Evolutionary conservation across 2,113 vertebrate genomes (phyloP).

Genomic region (Paradoxurus hermaphroditus): DNA sequence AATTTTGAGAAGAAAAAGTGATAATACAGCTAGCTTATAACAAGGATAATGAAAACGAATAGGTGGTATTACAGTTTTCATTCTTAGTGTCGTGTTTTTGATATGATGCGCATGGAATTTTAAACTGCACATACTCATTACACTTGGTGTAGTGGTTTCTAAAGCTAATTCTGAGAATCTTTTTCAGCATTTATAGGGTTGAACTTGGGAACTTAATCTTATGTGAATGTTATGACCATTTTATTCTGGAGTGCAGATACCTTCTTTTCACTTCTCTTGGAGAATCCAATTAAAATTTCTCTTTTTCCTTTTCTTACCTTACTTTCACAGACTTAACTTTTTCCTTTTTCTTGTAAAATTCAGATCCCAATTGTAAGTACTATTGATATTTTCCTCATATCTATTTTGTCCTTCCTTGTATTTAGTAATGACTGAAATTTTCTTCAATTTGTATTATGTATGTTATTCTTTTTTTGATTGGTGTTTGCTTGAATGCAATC

Average conservation of each 20-base stretch:
- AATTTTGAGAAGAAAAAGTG: background rate
- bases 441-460: background rate
- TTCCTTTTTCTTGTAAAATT: constrained; percentile 46
- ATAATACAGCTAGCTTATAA: background rate
- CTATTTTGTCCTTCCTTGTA: background rate
- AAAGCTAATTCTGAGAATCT: background rate
- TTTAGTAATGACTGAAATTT: background rate
- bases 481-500: background rate
- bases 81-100: background rate
- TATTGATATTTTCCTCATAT: background rate
- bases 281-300: background rate
- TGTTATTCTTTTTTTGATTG: background rate
- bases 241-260: background rate
- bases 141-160: background rate
- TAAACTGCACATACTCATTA: background rate
- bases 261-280: background rate
- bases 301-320: background rate
- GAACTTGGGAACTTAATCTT: background rate
- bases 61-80: background rate
- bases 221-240: background rate
- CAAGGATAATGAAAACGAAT: background rate
- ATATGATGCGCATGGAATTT: background rate
- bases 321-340: constrained; percentile 17
- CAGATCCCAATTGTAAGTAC: background rate
- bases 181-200: constrained; percentile 8